Base-by-base conservation (phyloP, 2,113 vertebrate species). In the Myodes glareolus region DNA sequence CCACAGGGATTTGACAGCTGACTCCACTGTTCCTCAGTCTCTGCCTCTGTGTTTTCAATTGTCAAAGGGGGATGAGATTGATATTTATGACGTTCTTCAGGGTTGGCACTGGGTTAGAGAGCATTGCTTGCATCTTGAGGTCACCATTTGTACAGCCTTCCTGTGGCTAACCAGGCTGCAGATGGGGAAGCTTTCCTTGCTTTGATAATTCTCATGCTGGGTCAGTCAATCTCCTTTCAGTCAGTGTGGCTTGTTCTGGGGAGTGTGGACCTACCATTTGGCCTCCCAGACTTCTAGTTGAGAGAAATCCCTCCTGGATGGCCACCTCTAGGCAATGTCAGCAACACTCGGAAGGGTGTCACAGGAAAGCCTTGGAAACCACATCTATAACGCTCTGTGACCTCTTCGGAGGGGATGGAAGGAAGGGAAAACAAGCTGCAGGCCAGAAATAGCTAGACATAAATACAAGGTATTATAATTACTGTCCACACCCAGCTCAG, bases 391-490 rank as follows among this genome's bases (percentile, higher is more conserved):
- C 65, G n/a, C 86, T 50, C 68, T 23, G 91, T 47, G 94, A 95
- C 70, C 86, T 92, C 96, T 92, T 91, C 42, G 68, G 87, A 93
- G 90, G 58, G 94, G 73, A 91, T 9, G 27, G 50, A 93, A 89
- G 77, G 75, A 78, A 93, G 72, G 80, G 81, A 96, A 96, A 96
- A 92, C 94, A 93, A 97, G 92, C 91, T 76, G 13, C 9, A 73
- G 76, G 58, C 94, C 92, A 96, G 97, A 96, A 98, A 98, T 98
- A 98, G 93, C 97, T 67, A 94, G 96, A 73, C 96, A 77, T 97
- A 97, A 98, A 94, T 94, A 97, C 93, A 84, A 98, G 96, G 98
- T 94, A 96, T 97, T 78, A 33, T 97, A 97, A 98, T 98, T 97
- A 89, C 98, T 85, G 47, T 65, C 93, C 93, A 94, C 97, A 92